Base-by-base conservation (phyloP, 2,113 vertebrate genomes). In the Pseudopipra pipra region DNA sequence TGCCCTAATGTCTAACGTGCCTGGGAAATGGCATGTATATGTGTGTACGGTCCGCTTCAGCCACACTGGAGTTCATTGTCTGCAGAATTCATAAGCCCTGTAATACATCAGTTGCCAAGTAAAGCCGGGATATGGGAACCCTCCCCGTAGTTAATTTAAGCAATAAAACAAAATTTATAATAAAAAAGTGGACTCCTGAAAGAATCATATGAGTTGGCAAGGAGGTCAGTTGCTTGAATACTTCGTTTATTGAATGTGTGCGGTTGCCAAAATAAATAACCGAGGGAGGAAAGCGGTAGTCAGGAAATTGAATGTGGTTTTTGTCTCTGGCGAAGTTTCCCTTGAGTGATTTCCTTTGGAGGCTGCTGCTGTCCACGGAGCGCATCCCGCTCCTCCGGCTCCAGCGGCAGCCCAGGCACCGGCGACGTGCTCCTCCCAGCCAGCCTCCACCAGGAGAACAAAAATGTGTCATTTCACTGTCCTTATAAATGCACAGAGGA, bases 271-370 rank as follows among this genome's bases (percentile, higher is more conserved):
- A 98, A 98, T 97, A 98, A 98, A 98, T 96, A 98, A 96, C 80
- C 88, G 31, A 0, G 41, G 77, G 91, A 89, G 74, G 89, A 85
- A 92, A 95, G 97, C 82, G 82, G 95, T 72, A 96, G 94, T 89
- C 97, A 96, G 98, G 98, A 98, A 97, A 98, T 92, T 85, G 97
- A 96, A 96, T 95, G 96, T 97, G 93, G 59, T 79, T 97, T 83
- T 97, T 98, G 97, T 97, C 97, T 97, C 94, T 54, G 41, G 92
- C 5, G 33, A 97, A 98, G 98, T 98, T 98, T 98, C 98, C 98
- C 98, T 97, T 98, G 97, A 98, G 98, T 98, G 98, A 96, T 97
- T 98, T 97, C 97, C 95, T 98, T 98, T 97, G 98, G 98, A 98
- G 96, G 96, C 97, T 97, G 97, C 97, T 11, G 17, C 66, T 76